These are phyloP conservation scores for Nothoprocta perdicaria DNA, from an alignment of 2,113 vertebrate species.

Conservation along the genomic window DNA sequence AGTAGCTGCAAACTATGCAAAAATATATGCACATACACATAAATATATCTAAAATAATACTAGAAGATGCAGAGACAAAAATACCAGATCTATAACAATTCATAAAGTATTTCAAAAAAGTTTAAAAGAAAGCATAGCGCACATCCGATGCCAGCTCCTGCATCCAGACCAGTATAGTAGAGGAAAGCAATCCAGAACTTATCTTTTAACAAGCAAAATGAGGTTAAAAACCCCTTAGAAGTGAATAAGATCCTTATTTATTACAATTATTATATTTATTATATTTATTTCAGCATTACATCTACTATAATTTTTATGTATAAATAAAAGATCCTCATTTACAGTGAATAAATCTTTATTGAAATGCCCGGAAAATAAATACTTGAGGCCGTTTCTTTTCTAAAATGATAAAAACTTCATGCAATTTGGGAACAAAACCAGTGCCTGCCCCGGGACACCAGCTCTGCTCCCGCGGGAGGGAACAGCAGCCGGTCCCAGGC, in stretches of 20 bases:
- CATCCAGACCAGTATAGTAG: not conserved
- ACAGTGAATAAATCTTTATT: no score
- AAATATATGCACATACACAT: not conserved
- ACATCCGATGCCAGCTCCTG: not conserved
- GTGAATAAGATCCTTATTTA: not conserved
- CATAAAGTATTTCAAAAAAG: not conserved
- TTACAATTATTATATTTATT: no score
- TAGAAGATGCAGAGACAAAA: constrained; percentile 19
- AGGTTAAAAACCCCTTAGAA: not conserved
- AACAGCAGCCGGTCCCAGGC: rapidly evolving
- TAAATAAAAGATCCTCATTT: no score
- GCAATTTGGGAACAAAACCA: not conserved
- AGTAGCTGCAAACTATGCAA: not conserved
- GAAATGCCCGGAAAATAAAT: not conserved
- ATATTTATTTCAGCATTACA: no score
- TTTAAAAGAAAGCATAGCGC: not conserved
- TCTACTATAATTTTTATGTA: no score
- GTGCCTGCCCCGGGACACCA: not conserved
- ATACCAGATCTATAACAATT: not conserved
- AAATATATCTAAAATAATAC: not conserved
- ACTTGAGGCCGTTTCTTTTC: not conserved
- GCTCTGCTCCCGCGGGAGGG: not conserved
- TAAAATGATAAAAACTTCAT: not conserved
- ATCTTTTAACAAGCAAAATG: not conserved
- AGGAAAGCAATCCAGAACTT: not conserved